Evolutionary conservation across 2,797 vertebrate species (phyloP).

Genomic region (Acipenser oxyrinchus): DNA sequence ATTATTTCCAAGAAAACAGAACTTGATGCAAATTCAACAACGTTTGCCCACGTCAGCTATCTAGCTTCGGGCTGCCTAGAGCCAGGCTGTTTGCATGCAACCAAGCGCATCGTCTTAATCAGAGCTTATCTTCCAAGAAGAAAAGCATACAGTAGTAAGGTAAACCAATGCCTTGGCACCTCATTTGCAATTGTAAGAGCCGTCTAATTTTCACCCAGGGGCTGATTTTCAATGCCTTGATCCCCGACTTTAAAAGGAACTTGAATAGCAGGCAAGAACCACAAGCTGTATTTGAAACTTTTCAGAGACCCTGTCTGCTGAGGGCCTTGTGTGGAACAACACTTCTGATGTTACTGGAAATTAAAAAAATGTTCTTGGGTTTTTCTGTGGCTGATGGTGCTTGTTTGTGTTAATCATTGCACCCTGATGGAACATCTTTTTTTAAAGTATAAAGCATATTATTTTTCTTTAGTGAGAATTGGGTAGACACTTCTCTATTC

Average conservation of each 20-base stretch:
- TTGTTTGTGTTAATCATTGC: too few relatives aligned
- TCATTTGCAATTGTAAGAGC: conserved; percentile 38
- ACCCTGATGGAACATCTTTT: too few relatives aligned
- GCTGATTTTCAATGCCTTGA: conserved; percentile 36
- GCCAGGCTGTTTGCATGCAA: conserved; percentile 38
- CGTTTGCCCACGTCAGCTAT: conserved; percentile 21
- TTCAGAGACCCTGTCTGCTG: neutral
- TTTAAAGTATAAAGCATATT: too few relatives aligned
- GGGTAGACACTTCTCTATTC: too few relatives aligned
- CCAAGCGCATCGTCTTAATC: conserved; percentile 46
- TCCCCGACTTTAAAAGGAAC: conserved; percentile 2
- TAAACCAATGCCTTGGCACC: conserved; percentile 48
- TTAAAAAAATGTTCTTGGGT: neutral
- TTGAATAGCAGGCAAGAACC: neutral
- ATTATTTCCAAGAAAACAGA: conserved; percentile 23
- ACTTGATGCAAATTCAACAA: conserved; percentile 42
- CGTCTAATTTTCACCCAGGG: conserved; percentile 32
- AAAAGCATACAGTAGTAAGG: conserved; percentile 46
- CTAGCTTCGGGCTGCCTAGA: neutral
- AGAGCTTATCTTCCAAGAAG: conserved; percentile 53
- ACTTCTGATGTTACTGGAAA: conserved; percentile 1
- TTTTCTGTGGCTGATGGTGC: neutral
- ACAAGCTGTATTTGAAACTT: neutral
- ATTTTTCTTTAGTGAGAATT: too few relatives aligned
- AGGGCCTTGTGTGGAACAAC: neutral